Base-by-base conservation (phyloP, 2,113 vertebrate genomes). In the Sebastes fasciatus region DNA sequence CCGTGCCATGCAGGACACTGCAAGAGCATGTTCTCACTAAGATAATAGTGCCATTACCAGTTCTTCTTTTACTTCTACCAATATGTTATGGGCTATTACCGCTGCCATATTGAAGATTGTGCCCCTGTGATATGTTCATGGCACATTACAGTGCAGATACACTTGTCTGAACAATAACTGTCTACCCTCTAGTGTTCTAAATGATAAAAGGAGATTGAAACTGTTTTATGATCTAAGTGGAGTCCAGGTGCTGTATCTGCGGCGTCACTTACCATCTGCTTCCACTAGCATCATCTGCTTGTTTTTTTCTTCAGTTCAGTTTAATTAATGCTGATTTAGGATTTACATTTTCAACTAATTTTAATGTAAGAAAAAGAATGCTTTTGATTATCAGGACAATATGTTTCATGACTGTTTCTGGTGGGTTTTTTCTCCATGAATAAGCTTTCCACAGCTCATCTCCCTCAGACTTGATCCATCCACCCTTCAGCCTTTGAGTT, bases 31-130 rank as follows among this genome's bases (percentile, higher is more conserved):
- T 62, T 92, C 82, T 79, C 76, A 82, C 68, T 82, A 58, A 65
- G 49, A 69, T 80, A 82, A 85, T 64, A 77, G 78, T 64, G 77
- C 71, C 68, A 90, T 91, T 74, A 78, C 58, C 71, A 26, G 52
- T 40, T 80, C 84, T 42, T 84, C 79, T 26, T 79, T 69, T 74
- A 76, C 68, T 58, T 77, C 57, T 71, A 71, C n/a, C 54, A 65
- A 19, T 78, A 60, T 64, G 86, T 85, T 88, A 88, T 85, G 90
- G 93, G 82, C 88, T 86, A 92, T 94, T 91, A 93, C 83, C 84
- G 58, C 77, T 45, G 58, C 79, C 76, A 72, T 90, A 84, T 70
- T 87, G 68, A 83, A 85, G 82, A 87, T 52, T 74, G 80, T 65
- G 52, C 67, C 84, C 79, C 66, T 55, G 48, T 87, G 79, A 89